phyloP scores from a whole-genome alignment of 2,797 vertebrate species.

The Heliangelus exortis region DNA sequence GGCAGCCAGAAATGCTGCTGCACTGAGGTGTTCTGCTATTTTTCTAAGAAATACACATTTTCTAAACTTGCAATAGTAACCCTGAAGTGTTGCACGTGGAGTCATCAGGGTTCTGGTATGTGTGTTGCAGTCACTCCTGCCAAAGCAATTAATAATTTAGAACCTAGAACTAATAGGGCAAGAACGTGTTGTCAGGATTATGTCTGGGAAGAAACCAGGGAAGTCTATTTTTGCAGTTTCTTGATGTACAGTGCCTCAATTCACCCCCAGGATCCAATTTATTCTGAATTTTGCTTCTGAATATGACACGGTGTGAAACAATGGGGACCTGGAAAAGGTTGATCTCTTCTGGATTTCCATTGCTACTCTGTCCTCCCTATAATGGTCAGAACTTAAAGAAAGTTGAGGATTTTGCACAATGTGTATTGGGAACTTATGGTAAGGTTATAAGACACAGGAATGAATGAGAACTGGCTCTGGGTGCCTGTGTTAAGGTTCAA shows the following conservation, averaged over 20 bases:
- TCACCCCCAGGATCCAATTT: not conserved
- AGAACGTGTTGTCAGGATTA: not conserved
- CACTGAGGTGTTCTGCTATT: not conserved
- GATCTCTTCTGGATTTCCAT: not conserved
- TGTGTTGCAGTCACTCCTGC: not conserved
- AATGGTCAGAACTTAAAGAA: not conserved
- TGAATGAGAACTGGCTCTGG: not conserved
- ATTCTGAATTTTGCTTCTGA: not conserved
- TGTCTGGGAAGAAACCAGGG: not conserved
- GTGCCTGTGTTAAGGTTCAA: not conserved
- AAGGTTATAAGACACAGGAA: not conserved
- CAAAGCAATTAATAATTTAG: conserved; percentile 22
- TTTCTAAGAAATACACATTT: not conserved
- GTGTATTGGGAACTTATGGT: not conserved
- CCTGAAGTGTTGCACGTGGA: not conserved
- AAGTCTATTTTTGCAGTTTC: not conserved
- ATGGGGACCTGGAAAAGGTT: not conserved
- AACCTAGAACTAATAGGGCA: not conserved
- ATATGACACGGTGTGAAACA: not conserved
- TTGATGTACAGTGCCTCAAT: not conserved
- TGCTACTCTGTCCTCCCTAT: not conserved
- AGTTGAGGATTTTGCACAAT: not conserved
- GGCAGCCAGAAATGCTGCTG: not conserved
- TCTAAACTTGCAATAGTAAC: not conserved
- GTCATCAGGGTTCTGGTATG: not conserved